Evolutionary conservation across 2,797 vertebrate species (phyloP).

Genomic region (Acridotheres tristis): DNA sequence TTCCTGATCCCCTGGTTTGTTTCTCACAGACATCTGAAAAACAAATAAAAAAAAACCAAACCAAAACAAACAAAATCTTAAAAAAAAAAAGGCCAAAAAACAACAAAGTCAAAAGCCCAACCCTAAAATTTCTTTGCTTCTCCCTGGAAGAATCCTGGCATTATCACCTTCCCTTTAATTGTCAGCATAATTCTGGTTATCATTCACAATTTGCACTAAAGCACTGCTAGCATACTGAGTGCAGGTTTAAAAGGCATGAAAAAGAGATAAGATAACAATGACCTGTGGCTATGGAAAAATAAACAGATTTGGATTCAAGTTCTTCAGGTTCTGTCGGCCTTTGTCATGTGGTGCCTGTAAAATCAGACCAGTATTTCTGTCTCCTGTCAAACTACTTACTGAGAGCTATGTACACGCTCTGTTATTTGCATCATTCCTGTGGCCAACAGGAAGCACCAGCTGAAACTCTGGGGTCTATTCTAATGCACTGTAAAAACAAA

Average conservation of each 20-base stretch:
- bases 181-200: neutral
- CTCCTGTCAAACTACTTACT: neutral
- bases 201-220: neutral
- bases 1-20: neutral
- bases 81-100: neutral
- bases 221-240: neutral
- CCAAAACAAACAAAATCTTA: neutral
- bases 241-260: neutral
- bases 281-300: neutral
- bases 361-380: neutral
- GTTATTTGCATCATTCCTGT: neutral
- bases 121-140: neutral
- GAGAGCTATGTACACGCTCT: neutral
- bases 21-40: neutral
- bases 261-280: neutral
- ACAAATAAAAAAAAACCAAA: neutral
- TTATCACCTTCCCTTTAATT: neutral
- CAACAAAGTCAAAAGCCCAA: neutral
- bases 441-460: neutral
- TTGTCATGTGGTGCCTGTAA: neutral
- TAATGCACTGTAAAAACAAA: neutral
- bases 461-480: neutral
- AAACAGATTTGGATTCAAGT: neutral
- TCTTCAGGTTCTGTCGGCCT: neutral
- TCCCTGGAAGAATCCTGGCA: neutral